Evolutionary conservation across 2,888 invertebrate species (phyloP).

Genomic region (Eubasilissa splendida): DNA sequence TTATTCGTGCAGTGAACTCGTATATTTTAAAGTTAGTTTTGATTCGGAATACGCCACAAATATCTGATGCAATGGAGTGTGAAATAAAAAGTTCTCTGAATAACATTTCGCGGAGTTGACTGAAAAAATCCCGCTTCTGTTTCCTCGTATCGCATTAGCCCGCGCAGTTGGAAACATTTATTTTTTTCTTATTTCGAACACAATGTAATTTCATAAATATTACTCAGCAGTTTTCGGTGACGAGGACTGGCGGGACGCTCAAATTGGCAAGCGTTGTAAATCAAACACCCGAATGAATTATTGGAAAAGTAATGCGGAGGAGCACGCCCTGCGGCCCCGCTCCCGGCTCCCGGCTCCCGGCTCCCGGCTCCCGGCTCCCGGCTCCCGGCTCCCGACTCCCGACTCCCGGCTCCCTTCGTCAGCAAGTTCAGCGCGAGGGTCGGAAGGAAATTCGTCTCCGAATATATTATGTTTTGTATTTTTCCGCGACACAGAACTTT

Average conservation of each 20-base stretch:
- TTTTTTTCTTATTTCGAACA: constrained; percentile 36
- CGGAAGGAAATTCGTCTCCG: neutral
- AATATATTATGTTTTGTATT: constrained; percentile 12
- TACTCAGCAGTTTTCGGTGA: constrained; percentile 43
- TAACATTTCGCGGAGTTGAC: constrained; percentile 27
- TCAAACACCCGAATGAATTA: constrained; percentile 57
- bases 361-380: constrained; percentile 12
- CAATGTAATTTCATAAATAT: constrained; percentile 47
- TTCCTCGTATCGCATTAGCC: constrained; percentile 42
- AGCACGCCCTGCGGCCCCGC: constrained; percentile 12
- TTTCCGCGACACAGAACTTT: constrained; percentile 7
- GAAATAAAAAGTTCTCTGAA: constrained; percentile 41
- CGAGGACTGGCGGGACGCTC: constrained; percentile 39
- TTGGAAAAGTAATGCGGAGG: constrained; percentile 56
- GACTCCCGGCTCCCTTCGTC: constrained; percentile 37
- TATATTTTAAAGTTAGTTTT: constrained; percentile 23
- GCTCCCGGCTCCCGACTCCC: constrained; percentile 14
- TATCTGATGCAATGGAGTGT: constrained; percentile 32
- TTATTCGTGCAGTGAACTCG: neutral
- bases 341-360: constrained; percentile 16
- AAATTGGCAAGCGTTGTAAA: constrained; percentile 56
- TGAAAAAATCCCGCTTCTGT: constrained; percentile 30
- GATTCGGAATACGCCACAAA: constrained; percentile 13
- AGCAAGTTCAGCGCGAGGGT: constrained; percentile 41
- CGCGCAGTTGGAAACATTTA: constrained; percentile 12